A percentile compares a stretch with the other conserved stretches of the same genome.
phyloP scores from a whole-genome alignment of 2,113 vertebrate species.

The Mirounga angustirostris region DNA sequence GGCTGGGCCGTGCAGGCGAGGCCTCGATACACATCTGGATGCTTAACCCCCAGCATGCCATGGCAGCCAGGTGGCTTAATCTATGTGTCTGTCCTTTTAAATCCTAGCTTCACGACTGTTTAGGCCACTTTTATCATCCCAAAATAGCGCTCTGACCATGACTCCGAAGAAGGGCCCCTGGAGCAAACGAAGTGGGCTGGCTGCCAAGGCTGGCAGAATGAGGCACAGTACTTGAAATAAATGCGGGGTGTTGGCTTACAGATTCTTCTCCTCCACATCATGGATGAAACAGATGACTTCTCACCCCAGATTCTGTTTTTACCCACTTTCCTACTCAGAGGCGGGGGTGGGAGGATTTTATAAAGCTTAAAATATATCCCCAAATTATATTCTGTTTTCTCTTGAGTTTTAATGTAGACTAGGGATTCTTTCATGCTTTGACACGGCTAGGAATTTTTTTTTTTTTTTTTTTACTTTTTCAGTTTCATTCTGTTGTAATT shows the following conservation, averaged over 20 bases:
- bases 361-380: conserved; percentile 66
- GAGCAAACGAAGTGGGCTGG: background rate
- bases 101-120: conserved; percentile 3
- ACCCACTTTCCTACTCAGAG: conserved; percentile 59
- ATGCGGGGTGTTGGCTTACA: conserved; percentile 74
- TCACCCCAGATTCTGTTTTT: conserved; percentile 77
- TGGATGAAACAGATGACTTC: conserved; percentile 74
- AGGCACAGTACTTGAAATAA: conserved; percentile 69
- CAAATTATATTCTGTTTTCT: conserved; percentile 57
- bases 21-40: background rate
- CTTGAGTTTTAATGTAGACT: background rate
- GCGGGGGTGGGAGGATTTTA: conserved; percentile 48
- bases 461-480: conserved; percentile 24
- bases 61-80: background rate
- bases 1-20: background rate
- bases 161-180: conserved; percentile 25
- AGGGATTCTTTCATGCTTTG: conserved; percentile 43
- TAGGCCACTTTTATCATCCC: conserved; percentile 38
- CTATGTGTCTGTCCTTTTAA: background rate
- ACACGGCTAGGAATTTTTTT: background rate
- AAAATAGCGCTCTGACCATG: conserved; percentile 59
- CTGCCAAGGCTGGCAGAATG: conserved; percentile 58
- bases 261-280: conserved; percentile 60
- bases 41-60: background rate
- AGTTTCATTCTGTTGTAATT: conserved; percentile 58